phyloP scores from a whole-genome alignment of 92 coral and sea anemone species.

The Nematostella vectensis region DNA sequence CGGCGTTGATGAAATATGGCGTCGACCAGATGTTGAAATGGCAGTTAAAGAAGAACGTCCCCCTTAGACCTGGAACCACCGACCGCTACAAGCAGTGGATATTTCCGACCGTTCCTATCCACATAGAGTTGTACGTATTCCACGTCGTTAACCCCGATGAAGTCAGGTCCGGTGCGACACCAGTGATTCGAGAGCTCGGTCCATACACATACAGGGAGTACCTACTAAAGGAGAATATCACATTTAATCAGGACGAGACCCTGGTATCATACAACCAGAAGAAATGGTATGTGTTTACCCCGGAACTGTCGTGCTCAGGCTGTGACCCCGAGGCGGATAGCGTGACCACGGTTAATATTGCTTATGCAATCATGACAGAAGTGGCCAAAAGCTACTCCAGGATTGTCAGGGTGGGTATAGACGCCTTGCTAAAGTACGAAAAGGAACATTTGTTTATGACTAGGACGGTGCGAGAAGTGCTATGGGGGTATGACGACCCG shows the following conservation, averaged over 20 bases:
- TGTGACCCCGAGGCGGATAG: slow-evolving; percentile 46
- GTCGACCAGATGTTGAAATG: too few species aligned
- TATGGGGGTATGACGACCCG: slow-evolving; percentile 83
- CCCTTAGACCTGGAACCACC: not conserved
- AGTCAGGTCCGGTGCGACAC: slow-evolving; percentile 42
- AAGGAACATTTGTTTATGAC: slow-evolving; percentile 40
- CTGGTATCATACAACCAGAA: slow-evolving; percentile 60
- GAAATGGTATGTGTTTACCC: slow-evolving; percentile 41
- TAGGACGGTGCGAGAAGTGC: slow-evolving; percentile 53
- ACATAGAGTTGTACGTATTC: slow-evolving; percentile 55
- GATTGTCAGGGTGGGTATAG: slow-evolving; percentile 4
- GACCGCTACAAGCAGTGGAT: slow-evolving; percentile 48
- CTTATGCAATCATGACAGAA: slow-evolving; percentile 53
- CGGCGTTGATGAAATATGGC: not conserved
- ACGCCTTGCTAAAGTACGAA: not conserved
- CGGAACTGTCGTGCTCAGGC: slow-evolving; percentile 38
- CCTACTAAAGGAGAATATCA: slow-evolving; percentile 40
- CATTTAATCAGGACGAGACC: slow-evolving; percentile 34
- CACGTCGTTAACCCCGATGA: slow-evolving; percentile 51
- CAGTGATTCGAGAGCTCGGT: slow-evolving; percentile 57
- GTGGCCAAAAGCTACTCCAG: slow-evolving; percentile 44
- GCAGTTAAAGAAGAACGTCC: not conserved
- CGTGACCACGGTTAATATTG: slow-evolving; percentile 54
- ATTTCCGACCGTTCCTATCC: slow-evolving; percentile 59
- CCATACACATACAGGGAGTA: slow-evolving; percentile 63